Percentiles rank a stretch among this genome's conserved stretches.
phyloP scores from a whole-genome alignment of 1,140 invertebrate species.

The Cherax destructor region DNA sequence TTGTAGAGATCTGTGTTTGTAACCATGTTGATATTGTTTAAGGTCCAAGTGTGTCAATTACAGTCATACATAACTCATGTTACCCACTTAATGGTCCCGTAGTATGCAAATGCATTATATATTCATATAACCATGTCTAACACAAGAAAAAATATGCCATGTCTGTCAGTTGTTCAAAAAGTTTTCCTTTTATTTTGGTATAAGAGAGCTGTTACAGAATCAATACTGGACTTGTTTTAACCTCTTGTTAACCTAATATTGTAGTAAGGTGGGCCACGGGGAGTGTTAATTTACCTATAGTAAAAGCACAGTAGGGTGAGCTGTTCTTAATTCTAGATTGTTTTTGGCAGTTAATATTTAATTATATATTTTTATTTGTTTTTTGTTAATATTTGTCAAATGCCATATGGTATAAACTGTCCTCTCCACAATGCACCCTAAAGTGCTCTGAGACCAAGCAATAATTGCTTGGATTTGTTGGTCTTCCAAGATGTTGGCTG shows the following conservation, averaged over 20 bases:
- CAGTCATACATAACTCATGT: constrained; percentile 56
- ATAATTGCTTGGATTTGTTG: constrained; percentile 19
- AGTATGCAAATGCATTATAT: constrained; percentile 58
- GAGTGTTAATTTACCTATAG: constrained; percentile 38
- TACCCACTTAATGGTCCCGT: constrained; percentile 58
- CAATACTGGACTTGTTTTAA: constrained; percentile 64
- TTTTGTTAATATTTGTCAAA: constrained; percentile 15
- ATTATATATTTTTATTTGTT: background rate
- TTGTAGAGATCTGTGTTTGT: constrained; percentile 66
- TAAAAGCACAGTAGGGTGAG: constrained; percentile 44
- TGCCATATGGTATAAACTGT: constrained; percentile 14
- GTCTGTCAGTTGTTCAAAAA: constrained; percentile 58
- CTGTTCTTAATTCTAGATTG: constrained; percentile 6
- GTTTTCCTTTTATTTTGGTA: constrained; percentile 65
- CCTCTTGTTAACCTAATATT: constrained; percentile 59
- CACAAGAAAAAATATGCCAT: constrained; percentile 50
- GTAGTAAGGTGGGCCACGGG: constrained; percentile 58
- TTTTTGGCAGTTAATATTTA: background rate
- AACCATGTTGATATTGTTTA: constrained; percentile 65
- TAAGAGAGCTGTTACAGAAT: constrained; percentile 63
- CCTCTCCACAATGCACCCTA: constrained; percentile 18
- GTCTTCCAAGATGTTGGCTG: constrained; percentile 38
- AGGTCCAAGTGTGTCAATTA: constrained; percentile 56
- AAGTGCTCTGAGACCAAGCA: constrained; percentile 35
- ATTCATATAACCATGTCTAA: constrained; percentile 55